Evolutionary conservation across 2,113 vertebrate species (phyloP).

Genomic region (Alces alces): DNA sequence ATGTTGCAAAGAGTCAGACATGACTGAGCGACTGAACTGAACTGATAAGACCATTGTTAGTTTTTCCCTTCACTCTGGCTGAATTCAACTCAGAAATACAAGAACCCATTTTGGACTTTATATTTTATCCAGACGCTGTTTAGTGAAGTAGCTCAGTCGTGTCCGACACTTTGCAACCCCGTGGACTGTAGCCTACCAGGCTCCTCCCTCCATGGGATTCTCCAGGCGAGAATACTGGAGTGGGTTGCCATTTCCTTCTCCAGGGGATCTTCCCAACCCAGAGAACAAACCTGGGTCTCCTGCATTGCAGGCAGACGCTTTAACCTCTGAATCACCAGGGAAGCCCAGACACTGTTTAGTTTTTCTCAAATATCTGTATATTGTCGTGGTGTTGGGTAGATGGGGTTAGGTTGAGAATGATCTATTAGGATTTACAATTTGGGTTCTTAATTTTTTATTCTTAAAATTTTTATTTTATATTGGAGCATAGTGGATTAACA

Average conservation of each 20-base stretch:
- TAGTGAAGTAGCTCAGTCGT: background rate
- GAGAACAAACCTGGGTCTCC: too few relatives aligned
- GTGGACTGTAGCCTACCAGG: too few relatives aligned
- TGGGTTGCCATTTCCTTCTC: too few relatives aligned
- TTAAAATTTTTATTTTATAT: background rate
- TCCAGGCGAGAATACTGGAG: too few relatives aligned
- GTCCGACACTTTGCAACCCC: too few relatives aligned
- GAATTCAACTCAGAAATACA: background rate
- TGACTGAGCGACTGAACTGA: background rate
- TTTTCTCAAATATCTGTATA: background rate
- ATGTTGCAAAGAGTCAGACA: background rate
- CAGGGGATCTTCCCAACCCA: too few relatives aligned
- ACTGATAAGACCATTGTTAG: background rate
- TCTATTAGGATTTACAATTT: background rate
- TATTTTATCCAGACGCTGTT: background rate
- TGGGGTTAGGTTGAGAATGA: background rate
- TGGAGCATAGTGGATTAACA: background rate
- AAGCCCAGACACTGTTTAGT: background rate
- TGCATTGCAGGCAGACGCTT: too few relatives aligned
- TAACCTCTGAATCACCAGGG: too few relatives aligned
- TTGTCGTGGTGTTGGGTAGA: background rate
- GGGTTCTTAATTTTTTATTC: background rate
- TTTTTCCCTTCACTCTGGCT: background rate
- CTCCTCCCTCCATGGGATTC: too few relatives aligned
- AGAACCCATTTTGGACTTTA: background rate